Base-by-base conservation (phyloP, 1,140 invertebrate genomes). In the Hermetia illucens region DNA sequence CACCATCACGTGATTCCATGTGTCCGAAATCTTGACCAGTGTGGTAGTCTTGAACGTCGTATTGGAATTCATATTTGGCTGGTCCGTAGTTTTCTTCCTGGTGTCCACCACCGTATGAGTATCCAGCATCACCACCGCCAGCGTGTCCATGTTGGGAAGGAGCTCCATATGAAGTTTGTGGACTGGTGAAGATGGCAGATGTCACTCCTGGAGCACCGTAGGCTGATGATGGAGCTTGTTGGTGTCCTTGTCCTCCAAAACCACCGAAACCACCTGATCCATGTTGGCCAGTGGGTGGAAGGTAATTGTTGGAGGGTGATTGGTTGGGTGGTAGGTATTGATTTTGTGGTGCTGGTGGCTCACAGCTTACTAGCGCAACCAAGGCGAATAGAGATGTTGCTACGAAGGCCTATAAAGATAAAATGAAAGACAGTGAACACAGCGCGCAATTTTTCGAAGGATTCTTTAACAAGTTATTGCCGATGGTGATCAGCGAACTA, bases 41-140 rank as follows among this genome's bases (percentile, higher is more conserved):
- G 30, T 63, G 62, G 25, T 72, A 70, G 45, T 82, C 78, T 56
- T 77, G 72, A 16, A 82, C 78, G 47, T 73, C 68, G 51, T 80
- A 82, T 51, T 79, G 71, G 64, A 82, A 83, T 42, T 72, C 68
- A 58, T 83, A 82, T 57, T 79, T 78, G 18, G 76, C 76, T 39
- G 75, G 73, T 43, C 72, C 62, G 62, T 72, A 56, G 18, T 56
- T 52, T 46, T 59, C 62, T 47, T 62, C 62, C 25, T 62, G 62
- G 31, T 59, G 47, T 46, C 56, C 46, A 15, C 34, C 48, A 34
- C 49, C 55, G n/a, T 46, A 48, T 34, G 40, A 42, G 36, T 58
- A 58, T 31, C 50, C 53, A 32, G 45, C 48, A 17, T 44, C 47
- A 34, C 39, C 42, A 22, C 46, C 51, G 21, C 42, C 43, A 30